A percentile compares a stretch with the other conserved stretches of the same genome.
phyloP scores from a whole-genome alignment of 1,140 invertebrate genomes.

The Drosophila parabipectinata region DNA sequence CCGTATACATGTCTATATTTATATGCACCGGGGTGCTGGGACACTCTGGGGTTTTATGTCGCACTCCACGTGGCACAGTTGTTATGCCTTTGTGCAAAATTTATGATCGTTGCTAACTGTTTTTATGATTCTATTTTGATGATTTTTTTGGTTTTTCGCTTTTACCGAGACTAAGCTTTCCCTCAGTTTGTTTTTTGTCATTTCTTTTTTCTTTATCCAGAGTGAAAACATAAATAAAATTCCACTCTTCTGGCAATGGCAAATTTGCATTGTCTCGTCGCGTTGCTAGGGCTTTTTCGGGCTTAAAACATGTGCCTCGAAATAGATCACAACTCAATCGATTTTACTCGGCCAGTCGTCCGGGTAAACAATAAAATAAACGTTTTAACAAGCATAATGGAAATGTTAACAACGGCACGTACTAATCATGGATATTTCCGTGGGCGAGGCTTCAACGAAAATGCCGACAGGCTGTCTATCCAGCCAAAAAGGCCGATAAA shows the following conservation, averaged over 20 bases:
- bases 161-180: slow-evolving; percentile 39
- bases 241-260: slow-evolving; percentile 44
- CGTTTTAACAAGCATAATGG: slow-evolving; percentile 61
- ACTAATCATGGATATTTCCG: slow-evolving; percentile 52
- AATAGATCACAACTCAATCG: slow-evolving; percentile 47
- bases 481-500: slow-evolving; percentile 35
- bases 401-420: slow-evolving; percentile 63
- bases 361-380: slow-evolving; percentile 50
- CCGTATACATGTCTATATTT: slow-evolving; percentile 15
- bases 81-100: slow-evolving; percentile 71
- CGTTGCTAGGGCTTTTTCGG: slow-evolving; percentile 37
- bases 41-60: slow-evolving; percentile 56
- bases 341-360: slow-evolving; percentile 10
- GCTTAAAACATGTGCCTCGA: slow-evolving; percentile 40
- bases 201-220: slow-evolving; percentile 15
- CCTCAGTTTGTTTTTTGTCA: slow-evolving; percentile 5
- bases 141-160: slow-evolving; percentile 68
- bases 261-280: slow-evolving; percentile 48
- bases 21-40: slow-evolving; percentile 15
- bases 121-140: slow-evolving; percentile 79
- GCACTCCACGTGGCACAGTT: slow-evolving; percentile 61
- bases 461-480: slow-evolving; percentile 48
- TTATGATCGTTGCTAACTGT: slow-evolving; percentile 77
- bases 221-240: slow-evolving; percentile 66
- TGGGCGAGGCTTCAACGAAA: slow-evolving; percentile 12